Conservation (phyloP, 2,113 vertebrate genomes). For the Pogonocichla stellata region DNA sequence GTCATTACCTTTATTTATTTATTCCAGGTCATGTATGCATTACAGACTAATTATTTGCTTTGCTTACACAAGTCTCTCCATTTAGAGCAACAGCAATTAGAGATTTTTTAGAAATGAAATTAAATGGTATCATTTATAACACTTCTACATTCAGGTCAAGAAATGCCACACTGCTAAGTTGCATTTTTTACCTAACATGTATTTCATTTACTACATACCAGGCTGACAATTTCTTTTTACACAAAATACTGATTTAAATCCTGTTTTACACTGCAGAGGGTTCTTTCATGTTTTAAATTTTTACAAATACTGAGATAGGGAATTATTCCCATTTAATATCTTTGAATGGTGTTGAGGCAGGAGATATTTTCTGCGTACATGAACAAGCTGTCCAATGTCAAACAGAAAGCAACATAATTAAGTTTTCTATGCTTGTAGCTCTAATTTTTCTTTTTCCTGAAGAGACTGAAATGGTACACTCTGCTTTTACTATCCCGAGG, state of each 20-base stretch:
- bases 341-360: neutral
- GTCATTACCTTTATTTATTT: neutral
- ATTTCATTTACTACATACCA: neutral
- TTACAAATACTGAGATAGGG: neutral
- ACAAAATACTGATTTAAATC: neutral
- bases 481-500: neutral
- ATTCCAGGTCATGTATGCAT: slow-evolving; percentile 1
- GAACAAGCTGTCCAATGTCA: neutral
- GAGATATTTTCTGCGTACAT: neutral
- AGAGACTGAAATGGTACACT: neutral
- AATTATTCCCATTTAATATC: neutral
- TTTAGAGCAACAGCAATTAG: neutral
- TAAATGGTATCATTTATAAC: neutral
- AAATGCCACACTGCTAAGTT: neutral
- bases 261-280: neutral
- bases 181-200: neutral
- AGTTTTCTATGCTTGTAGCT: neutral
- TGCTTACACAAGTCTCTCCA: neutral
- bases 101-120: slow-evolving; percentile 16
- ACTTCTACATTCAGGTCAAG: neutral
- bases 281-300: neutral
- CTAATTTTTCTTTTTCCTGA: neutral
- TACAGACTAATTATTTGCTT: slow-evolving; percentile 36
- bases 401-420: neutral
- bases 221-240: neutral